Percentiles rank a stretch among this genome's conserved stretches.
These are phyloP conservation scores for Andrena cerasifolii DNA, from an alignment of 1,140 invertebrate species.

Conservation along the genomic window DNA sequence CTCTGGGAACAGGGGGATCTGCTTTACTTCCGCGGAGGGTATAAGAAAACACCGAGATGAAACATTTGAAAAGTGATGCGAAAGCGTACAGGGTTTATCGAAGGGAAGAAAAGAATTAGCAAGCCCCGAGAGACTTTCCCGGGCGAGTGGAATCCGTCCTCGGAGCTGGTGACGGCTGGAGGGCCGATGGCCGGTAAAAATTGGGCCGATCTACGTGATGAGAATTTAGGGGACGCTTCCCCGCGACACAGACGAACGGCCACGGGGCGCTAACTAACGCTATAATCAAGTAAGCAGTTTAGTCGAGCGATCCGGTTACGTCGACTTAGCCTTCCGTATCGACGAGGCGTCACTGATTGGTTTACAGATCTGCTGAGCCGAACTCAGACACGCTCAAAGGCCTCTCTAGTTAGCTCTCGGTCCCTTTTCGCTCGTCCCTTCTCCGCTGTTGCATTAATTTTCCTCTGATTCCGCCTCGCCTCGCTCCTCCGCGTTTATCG, in stretches of 20 bases:
- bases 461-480: slow-evolving; percentile 34
- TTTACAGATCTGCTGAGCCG: slow-evolving; percentile 70
- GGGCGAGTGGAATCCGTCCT: slow-evolving; percentile 1
- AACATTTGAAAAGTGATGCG: too few relatives aligned
- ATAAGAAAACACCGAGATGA: too few relatives aligned
- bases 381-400: slow-evolving; percentile 68
- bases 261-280: slow-evolving; percentile 61
- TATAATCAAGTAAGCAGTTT: slow-evolving; percentile 67
- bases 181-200: slow-evolving; percentile 35
- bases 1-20: neutral
- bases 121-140: neutral
- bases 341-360: slow-evolving; percentile 71
- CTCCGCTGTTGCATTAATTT: slow-evolving; percentile 68
- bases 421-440: neutral
- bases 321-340: slow-evolving; percentile 60
- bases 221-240: slow-evolving; percentile 34
- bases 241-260: slow-evolving; percentile 36
- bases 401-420: slow-evolving; percentile 57
- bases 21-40: neutral
- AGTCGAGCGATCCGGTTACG: slow-evolving; percentile 66
- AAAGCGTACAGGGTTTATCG: too few relatives aligned
- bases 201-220: slow-evolving; percentile 54
- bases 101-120: too few relatives aligned
- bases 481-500: neutral
- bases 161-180: slow-evolving; percentile 10